Conservation (phyloP, 2,113 vertebrate species). For the Electrona antarctica region DNA sequence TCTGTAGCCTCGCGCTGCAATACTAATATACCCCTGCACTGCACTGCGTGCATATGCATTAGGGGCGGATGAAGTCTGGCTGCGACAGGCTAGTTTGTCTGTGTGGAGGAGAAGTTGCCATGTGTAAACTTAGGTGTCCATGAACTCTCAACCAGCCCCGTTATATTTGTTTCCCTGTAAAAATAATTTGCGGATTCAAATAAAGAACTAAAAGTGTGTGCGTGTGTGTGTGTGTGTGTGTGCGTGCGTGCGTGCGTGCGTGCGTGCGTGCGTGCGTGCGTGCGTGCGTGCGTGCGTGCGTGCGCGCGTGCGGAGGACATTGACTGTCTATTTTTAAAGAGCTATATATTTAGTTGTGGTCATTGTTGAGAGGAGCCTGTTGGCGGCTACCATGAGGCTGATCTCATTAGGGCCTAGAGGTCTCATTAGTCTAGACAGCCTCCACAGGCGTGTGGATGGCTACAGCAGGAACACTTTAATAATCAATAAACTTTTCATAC, state of each 20-base stretch:
- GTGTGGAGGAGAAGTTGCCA: too few species aligned
- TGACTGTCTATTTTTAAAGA: slow-evolving; percentile 9
- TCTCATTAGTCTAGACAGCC: slow-evolving; percentile 34
- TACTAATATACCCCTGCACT: too few species aligned
- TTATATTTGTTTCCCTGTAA: too few species aligned
- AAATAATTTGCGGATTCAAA: too few species aligned
- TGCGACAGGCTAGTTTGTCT: too few species aligned
- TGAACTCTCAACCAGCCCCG: too few species aligned
- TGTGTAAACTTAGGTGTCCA: too few species aligned
- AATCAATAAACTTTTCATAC: slow-evolving; percentile 28
- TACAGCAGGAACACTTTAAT: slow-evolving; percentile 7
- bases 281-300: background rate
- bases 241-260: too few species aligned
- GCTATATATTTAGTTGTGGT: slow-evolving; percentile 40
- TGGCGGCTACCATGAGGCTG: slow-evolving; percentile 30
- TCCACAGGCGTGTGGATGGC: slow-evolving; percentile 27
- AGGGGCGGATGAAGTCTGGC: too few species aligned
- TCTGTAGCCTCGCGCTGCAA: too few species aligned
- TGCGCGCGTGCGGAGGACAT: background rate
- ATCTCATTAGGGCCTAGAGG: slow-evolving; percentile 48
- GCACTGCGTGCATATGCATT: too few species aligned
- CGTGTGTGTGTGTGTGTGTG: background rate
- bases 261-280: background rate
- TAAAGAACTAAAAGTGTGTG: too few species aligned
- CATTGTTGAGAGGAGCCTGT: slow-evolving; percentile 16